Conservation (phyloP, 2,797 vertebrate genomes). For the Anabas testudineus region DNA sequence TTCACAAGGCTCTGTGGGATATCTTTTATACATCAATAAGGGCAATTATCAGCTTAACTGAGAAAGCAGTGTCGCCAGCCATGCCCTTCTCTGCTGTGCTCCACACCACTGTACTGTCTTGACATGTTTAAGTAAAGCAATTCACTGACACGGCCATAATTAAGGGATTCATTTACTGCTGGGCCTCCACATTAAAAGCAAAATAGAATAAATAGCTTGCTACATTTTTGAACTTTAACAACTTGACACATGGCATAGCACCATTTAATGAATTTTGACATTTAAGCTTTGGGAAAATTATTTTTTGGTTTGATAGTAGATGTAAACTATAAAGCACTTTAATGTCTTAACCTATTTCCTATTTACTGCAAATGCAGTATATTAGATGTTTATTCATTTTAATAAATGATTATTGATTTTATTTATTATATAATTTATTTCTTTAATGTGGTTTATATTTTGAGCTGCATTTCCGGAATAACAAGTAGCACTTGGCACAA, state of each 20-base stretch:
- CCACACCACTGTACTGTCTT: conserved; percentile 47
- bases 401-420: not conserved
- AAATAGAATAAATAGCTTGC: conserved; percentile 12
- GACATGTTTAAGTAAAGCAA: conserved; percentile 56
- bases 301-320: conserved; percentile 1
- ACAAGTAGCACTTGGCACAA: conserved; percentile 76
- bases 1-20: conserved; percentile 94
- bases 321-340: not conserved
- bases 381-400: not conserved
- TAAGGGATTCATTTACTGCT: conserved; percentile 31
- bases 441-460: not conserved
- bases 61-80: conserved; percentile 89
- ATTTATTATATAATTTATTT: not conserved
- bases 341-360: not conserved
- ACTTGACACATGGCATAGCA: not conserved
- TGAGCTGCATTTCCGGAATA: not conserved
- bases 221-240: not conserved
- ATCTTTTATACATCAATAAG: conserved; percentile 99
- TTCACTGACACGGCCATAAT: conserved; percentile 25
- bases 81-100: conserved; percentile 68
- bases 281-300: not conserved
- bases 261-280: not conserved
- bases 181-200: conserved; percentile 8
- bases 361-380: not conserved
- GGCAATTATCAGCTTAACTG: conserved; percentile 99